Conservation (phyloP, 2,888 invertebrate genomes). For the Metallyticus violacea region DNA sequence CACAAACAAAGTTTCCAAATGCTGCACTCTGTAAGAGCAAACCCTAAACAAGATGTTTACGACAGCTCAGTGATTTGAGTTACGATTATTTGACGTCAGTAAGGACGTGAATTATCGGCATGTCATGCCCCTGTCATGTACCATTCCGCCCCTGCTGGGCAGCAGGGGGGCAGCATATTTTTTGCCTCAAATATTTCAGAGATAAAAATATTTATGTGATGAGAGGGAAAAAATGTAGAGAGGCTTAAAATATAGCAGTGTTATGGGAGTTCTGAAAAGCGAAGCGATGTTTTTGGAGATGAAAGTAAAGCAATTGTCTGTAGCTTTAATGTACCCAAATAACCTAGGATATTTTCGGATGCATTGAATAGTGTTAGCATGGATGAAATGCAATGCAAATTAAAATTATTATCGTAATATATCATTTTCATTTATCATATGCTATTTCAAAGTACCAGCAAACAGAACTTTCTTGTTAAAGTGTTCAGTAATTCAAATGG, state of each 20-base stretch:
- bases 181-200: neutral
- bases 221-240: neutral
- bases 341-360: too few species aligned
- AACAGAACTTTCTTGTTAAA: too few species aligned
- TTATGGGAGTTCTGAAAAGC: neutral
- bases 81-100: neutral
- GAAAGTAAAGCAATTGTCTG: neutral
- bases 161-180: neutral
- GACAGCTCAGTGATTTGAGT: too few species aligned
- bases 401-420: too few species aligned
- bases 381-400: too few species aligned
- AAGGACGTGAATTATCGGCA: neutral
- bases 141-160: neutral
- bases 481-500: too few species aligned
- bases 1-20: neutral
- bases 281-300: neutral
- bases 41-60: neutral
- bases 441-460: too few species aligned
- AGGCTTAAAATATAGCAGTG: neutral
- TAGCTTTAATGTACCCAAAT: neutral
- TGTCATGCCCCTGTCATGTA: neutral
- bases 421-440: too few species aligned
- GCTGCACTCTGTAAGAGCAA: too few species aligned
- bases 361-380: too few species aligned
- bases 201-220: neutral